A percentile compares a stretch with the other conserved stretches of the same genome.
These are phyloP conservation scores for Eupithecia centaureata DNA, from an alignment of 2,888 invertebrate species.

Conservation along the genomic window DNA sequence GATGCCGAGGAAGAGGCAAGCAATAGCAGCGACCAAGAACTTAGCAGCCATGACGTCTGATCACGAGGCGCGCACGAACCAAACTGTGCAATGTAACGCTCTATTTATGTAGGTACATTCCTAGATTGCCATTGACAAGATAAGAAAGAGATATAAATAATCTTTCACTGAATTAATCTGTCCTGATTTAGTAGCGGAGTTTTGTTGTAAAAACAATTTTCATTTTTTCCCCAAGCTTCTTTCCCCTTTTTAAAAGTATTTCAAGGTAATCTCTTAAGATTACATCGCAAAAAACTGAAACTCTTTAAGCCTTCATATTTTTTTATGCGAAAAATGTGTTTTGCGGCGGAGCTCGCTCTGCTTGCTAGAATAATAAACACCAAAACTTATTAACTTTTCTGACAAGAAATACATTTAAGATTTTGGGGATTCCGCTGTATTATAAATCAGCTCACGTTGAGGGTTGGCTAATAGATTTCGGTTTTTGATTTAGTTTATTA, in stretches of 20 bases:
- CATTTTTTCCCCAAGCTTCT: slow-evolving; percentile 54
- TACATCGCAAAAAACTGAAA: slow-evolving; percentile 71
- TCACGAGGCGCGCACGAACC: slow-evolving; percentile 21
- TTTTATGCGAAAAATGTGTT: slow-evolving; percentile 73
- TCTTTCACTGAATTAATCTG: slow-evolving; percentile 28
- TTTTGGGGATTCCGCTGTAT: slow-evolving; percentile 37
- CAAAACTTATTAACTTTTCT: slow-evolving; percentile 65
- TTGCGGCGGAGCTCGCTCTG: slow-evolving; percentile 53
- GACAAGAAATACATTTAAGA: slow-evolving; percentile 55
- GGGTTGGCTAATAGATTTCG: neutral
- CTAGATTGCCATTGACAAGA: slow-evolving; percentile 34
- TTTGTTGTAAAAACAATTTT: slow-evolving; percentile 59
- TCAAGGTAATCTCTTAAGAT: slow-evolving; percentile 76
- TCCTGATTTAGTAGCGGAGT: slow-evolving; percentile 13
- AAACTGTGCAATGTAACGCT: slow-evolving; percentile 38
- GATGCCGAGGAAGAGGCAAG: slow-evolving; percentile 42
- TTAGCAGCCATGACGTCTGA: slow-evolving; percentile 51
- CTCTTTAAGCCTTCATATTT: slow-evolving; percentile 74
- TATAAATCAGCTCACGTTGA: neutral
- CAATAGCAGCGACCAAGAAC: slow-evolving; percentile 31
- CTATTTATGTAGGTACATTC: slow-evolving; percentile 19
- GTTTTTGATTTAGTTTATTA: neutral
- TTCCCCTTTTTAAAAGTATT: slow-evolving; percentile 69
- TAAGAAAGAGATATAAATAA: slow-evolving; percentile 30
- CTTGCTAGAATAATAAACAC: slow-evolving; percentile 66